Percentiles rank a stretch among this genome's conserved stretches.
These are phyloP conservation scores for Ostrea denselamellosa DNA, from an alignment of 1,140 invertebrate genomes.

Conservation along the genomic window DNA sequence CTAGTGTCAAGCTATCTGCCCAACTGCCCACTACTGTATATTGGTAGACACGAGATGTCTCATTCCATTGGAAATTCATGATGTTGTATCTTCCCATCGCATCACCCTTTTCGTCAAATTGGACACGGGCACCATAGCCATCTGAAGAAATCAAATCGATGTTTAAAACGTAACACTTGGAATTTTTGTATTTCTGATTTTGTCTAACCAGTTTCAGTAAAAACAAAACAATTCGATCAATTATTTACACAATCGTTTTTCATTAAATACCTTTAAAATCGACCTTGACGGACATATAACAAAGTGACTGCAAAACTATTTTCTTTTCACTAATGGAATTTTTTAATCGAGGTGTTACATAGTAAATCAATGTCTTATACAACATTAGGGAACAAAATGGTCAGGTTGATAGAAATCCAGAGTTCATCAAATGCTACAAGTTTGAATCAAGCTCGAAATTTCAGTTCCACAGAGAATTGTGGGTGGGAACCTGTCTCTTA, in stretches of 20 bases:
- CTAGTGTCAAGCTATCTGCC: slow-evolving; percentile 66
- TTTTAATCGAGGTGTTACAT: neutral
- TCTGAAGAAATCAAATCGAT: slow-evolving; percentile 66
- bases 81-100: slow-evolving; percentile 80
- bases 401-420: neutral
- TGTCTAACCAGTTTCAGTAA: neutral
- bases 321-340: neutral
- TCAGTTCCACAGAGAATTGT: neutral
- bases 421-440: neutral
- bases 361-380: neutral
- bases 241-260: no score
- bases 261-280: no score
- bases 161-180: neutral
- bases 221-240: no score
- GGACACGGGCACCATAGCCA: slow-evolving; percentile 71
- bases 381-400: neutral
- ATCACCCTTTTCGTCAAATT: slow-evolving; percentile 80
- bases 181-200: neutral
- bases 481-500: neutral
- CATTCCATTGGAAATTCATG: slow-evolving; percentile 76
- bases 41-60: slow-evolving; percentile 67
- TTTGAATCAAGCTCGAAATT: neutral
- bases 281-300: no score
- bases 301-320: no score
- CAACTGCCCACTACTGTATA: slow-evolving; percentile 75